A percentile compares a stretch with the other conserved stretches of the same genome.
Conservation (phyloP, 2,797 vertebrate species). For the Sebastiscus albofasciatus region DNA sequence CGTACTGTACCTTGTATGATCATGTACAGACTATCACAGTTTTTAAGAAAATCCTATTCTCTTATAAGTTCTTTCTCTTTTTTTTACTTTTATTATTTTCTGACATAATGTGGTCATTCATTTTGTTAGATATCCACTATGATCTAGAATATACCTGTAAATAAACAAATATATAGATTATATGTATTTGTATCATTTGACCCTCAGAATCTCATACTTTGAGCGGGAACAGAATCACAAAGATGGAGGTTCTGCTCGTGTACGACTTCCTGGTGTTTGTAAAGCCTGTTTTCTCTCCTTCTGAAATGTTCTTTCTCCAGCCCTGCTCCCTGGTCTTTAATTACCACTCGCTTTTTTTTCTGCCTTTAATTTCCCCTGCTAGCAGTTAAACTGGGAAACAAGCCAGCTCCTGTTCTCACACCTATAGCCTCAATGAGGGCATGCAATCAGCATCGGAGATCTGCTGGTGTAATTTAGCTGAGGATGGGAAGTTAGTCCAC, state of each 20-base stretch:
- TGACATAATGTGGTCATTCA: slow-evolving; percentile 71
- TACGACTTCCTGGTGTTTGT: slow-evolving; percentile 62
- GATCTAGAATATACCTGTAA: slow-evolving; percentile 86
- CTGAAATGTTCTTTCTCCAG: slow-evolving; percentile 53
- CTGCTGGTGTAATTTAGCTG: slow-evolving; percentile 28
- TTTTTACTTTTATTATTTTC: slow-evolving; percentile 55
- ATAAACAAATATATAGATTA: slow-evolving; percentile 89
- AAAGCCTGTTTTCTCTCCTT: slow-evolving; percentile 62
- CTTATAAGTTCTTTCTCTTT: slow-evolving; percentile 27
- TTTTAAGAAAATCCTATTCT: slow-evolving; percentile 41
- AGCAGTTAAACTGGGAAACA: slow-evolving; percentile 60
- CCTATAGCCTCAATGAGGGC: slow-evolving; percentile 57
- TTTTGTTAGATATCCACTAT: slow-evolving; percentile 82
- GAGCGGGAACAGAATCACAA: slow-evolving; percentile 65
- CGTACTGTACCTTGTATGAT: slow-evolving; percentile 67
- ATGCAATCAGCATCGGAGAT: slow-evolving; percentile 44
- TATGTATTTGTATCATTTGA: slow-evolving; percentile 88
- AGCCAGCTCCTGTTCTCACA: slow-evolving; percentile 55
- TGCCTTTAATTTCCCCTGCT: slow-evolving; percentile 66
- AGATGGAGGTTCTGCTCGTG: slow-evolving; percentile 57
- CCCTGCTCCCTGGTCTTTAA: slow-evolving; percentile 64
- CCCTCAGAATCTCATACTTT: slow-evolving; percentile 75
- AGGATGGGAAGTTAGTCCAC: slow-evolving; percentile 21
- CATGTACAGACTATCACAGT: slow-evolving; percentile 66
- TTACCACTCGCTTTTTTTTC: slow-evolving; percentile 55